Evolutionary conservation across 2,797 vertebrate species (phyloP).

Genomic region (Lycodopsis pacificus): DNA sequence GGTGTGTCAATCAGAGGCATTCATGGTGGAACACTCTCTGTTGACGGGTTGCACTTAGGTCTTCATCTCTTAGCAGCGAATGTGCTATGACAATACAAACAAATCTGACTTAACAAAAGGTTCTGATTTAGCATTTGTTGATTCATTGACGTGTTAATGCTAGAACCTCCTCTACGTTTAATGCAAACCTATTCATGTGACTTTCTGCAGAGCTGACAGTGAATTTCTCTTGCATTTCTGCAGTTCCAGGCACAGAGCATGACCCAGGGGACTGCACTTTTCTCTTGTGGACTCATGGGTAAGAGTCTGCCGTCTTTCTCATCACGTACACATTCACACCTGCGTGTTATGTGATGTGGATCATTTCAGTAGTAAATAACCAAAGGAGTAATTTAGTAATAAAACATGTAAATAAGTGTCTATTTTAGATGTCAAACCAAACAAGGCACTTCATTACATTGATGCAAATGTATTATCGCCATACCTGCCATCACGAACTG

Average conservation of each 20-base stretch:
- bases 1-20: conserved; percentile 41
- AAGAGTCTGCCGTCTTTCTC: conserved; percentile 71
- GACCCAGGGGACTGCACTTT: conserved; percentile 94
- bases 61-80: background rate
- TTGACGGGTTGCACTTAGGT: conserved; percentile 6
- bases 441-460: background rate
- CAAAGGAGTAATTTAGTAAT: background rate
- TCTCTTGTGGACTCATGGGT: conserved; percentile 96
- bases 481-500: background rate
- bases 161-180: conserved; percentile 6
- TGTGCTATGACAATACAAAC: background rate
- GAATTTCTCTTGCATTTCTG: conserved; percentile 84
- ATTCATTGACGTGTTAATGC: conserved; percentile 3
- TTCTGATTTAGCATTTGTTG: conserved; percentile 6
- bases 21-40: conserved; percentile 32
- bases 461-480: background rate
- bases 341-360: background rate
- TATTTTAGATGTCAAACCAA: background rate
- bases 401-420: background rate
- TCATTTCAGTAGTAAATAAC: background rate
- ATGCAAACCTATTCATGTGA: conserved; percentile 10
- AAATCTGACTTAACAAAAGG: background rate
- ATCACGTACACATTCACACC: background rate
- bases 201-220: conserved; percentile 18
- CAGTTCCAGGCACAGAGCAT: conserved; percentile 92